phyloP scores from a whole-genome alignment of 2,797 vertebrate species.

The Microctenopoma stevenorrisi region DNA sequence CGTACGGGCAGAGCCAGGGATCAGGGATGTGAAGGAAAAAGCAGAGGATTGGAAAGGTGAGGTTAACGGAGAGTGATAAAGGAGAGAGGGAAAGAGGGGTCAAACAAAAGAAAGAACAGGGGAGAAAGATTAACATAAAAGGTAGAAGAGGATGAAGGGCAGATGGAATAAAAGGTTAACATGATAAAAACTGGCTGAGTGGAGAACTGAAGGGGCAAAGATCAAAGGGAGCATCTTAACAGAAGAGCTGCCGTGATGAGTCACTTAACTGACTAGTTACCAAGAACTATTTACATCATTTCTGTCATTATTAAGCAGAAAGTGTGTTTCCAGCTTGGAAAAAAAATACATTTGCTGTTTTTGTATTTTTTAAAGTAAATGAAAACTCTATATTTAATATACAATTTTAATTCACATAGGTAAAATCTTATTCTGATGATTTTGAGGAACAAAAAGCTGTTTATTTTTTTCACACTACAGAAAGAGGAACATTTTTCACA shows the following conservation, averaged over 20 bases:
- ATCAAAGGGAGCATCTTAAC: slow-evolving; percentile 43
- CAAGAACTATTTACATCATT: background rate
- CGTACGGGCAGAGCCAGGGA: slow-evolving; percentile 22
- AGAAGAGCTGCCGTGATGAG: background rate
- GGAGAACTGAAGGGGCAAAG: slow-evolving; percentile 17
- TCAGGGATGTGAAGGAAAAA: background rate
- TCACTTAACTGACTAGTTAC: background rate
- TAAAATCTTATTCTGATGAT: background rate
- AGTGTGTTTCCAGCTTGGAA: background rate
- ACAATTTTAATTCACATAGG: background rate
- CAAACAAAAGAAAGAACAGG: slow-evolving; percentile 52
- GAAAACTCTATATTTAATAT: background rate
- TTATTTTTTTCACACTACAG: slow-evolving; percentile 22
- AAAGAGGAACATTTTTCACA: slow-evolving; percentile 71
- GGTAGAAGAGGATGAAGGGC: slow-evolving; percentile 30
- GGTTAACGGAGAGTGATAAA: slow-evolving; percentile 31
- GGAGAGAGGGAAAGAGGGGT: slow-evolving; percentile 54
- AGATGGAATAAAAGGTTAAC: slow-evolving; percentile 37
- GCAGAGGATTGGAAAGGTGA: slow-evolving; percentile 18
- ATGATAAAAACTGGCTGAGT: slow-evolving; percentile 21
- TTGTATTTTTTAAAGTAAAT: too few relatives aligned
- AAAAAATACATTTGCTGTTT: background rate
- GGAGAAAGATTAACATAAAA: slow-evolving; percentile 33
- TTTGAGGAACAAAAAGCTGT: background rate
- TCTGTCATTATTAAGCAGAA: background rate